Percentiles rank a stretch among this genome's conserved stretches.
These are phyloP conservation scores for Clarias magur DNA, from an alignment of 2,113 vertebrate species.

Conservation along the genomic window DNA sequence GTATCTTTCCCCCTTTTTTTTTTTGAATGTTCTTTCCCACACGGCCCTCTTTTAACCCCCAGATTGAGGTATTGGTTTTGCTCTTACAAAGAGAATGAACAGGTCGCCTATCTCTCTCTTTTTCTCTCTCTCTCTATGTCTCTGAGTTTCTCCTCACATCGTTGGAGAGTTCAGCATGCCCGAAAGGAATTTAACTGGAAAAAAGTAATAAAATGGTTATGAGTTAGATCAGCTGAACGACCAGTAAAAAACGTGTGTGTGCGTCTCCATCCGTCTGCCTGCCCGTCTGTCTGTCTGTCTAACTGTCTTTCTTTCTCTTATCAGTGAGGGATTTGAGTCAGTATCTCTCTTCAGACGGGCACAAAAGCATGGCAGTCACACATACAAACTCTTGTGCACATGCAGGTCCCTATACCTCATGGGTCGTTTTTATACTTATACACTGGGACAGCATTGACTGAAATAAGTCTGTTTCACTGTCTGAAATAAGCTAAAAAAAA, in stretches of 20 bases:
- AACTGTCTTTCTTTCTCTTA: constrained; percentile 49
- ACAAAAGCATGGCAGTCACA: constrained; percentile 45
- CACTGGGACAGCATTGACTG: too few relatives aligned
- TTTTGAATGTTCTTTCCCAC: constrained; percentile 39
- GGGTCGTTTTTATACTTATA: neutral
- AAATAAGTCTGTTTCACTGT: too few relatives aligned
- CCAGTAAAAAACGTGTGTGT: neutral
- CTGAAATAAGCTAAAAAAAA: neutral
- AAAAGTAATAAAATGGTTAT: neutral
- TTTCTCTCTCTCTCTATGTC: neutral
- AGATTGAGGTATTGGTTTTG: constrained; percentile 36
- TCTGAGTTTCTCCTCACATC: neutral
- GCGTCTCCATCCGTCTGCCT: too few relatives aligned
- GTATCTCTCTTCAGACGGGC: constrained; percentile 32
- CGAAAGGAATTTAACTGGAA: neutral
- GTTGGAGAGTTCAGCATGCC: neutral
- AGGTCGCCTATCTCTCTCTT: neutral
- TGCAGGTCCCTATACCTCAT: constrained; percentile 20
- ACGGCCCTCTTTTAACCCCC: constrained; percentile 34
- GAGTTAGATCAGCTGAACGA: constrained; percentile 7
- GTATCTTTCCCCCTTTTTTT: constrained; percentile 50
- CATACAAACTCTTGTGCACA: constrained; percentile 36
- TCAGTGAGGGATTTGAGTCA: constrained; percentile 42
- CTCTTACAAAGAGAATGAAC: neutral
- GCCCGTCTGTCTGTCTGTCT: constrained; percentile 16